These are phyloP conservation scores for Plusia festucae DNA, from an alignment of 2,888 invertebrate genomes.

Conservation along the genomic window DNA sequence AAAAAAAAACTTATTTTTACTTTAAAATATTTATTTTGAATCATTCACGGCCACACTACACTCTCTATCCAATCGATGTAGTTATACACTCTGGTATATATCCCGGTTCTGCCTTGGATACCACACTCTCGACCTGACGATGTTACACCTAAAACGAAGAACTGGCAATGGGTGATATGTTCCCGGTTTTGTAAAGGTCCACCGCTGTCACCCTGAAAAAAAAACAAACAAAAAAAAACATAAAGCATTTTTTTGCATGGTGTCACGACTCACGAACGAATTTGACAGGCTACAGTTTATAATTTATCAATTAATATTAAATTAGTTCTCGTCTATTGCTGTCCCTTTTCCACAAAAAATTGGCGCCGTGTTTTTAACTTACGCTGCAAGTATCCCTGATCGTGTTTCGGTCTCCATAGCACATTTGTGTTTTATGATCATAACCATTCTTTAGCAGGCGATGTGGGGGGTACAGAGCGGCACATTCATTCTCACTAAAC, in stretches of 20 bases:
- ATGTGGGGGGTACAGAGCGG: conserved; percentile 12
- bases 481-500: conserved; percentile 29
- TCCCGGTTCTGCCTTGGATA: conserved; percentile 13
- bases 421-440: conserved; percentile 43
- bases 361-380: background rate
- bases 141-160: conserved; percentile 31
- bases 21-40: too few species aligned
- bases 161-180: conserved; percentile 14
- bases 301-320: too few species aligned
- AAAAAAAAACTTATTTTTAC: too few species aligned
- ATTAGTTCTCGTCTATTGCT: too few species aligned
- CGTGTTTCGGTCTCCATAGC: conserved; percentile 37
- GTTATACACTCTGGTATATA: background rate
- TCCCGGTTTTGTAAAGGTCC: conserved; percentile 31
- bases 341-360: too few species aligned
- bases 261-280: too few species aligned
- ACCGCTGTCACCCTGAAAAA: conserved; percentile 37
- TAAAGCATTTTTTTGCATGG: too few species aligned
- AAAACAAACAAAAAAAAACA: background rate
- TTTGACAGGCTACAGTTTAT: too few species aligned
- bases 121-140: conserved; percentile 32
- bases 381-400: conserved; percentile 45
- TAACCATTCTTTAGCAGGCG: conserved; percentile 18
- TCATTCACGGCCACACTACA: background rate
- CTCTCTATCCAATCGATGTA: background rate